Evolutionary conservation across 2,797 vertebrate species (phyloP), one percentile per base, ranked within the genome.

Genomic region (Chanos chanos): DNA sequence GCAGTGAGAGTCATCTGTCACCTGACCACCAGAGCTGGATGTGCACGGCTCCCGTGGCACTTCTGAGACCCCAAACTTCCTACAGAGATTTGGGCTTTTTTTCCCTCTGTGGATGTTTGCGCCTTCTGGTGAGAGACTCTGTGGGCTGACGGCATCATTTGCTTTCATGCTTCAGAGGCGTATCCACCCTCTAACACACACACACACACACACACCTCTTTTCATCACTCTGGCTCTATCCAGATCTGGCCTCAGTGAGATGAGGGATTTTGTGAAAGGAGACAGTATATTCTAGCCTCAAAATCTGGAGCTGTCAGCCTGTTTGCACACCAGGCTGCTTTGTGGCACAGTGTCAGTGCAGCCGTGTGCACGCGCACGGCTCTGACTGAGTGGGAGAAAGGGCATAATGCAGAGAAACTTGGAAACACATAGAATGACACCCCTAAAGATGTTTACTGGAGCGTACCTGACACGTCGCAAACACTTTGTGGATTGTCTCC

Each of bases 71-170:
- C 40, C 64, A 61, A 60, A 68, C 62, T 34, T 53, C 39, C 41
- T 45, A 31, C 15, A 44, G 64, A 58, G 10, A 33, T 41, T 48
- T 49, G 51, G 71, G 61, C 36, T n/a, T n/a, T 53, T 65, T 66
- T 58, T 64, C 62, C 62, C 43, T 1, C 33, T 71, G 43, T 64
- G 69, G 71, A 75, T 74, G 72, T 77, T 73, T 82, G 80, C 76
- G 74, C 81, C 80, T 77, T 81, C 83, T 82, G 79, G 80, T 82
- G 71, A 66, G 81, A 82, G 83, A 82, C 75, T 72, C 39, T 71
- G 68, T 71, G 61, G 72, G 70, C 72, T 71, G 71, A 68, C 69
- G 72, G 71, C 75, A 76, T 76, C 74, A 73, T 81, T 84, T 74
- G 81, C 72, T 72, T 77, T 76, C 78, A 78, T 58, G 72, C 73